Conservation (phyloP, 2,113 vertebrate genomes). For the Leucoraja erinaceus region DNA sequence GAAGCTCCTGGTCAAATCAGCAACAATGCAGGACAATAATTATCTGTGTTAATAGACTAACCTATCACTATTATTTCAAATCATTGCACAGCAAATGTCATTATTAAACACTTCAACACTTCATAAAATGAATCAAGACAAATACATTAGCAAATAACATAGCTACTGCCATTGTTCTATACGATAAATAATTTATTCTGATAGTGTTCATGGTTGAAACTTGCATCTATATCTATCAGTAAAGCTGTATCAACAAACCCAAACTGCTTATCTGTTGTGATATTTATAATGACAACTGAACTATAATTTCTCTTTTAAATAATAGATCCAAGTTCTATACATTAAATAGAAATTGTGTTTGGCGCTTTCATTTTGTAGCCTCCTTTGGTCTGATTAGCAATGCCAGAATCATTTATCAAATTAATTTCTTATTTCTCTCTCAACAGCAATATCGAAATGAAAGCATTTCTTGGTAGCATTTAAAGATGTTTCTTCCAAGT, state of each 20-base stretch:
- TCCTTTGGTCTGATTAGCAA: not conserved
- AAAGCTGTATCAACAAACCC: not conserved
- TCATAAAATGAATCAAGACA: not conserved
- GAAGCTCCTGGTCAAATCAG: slow-evolving; percentile 11
- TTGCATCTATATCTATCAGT: not conserved
- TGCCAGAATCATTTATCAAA: not conserved
- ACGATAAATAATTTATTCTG: not conserved
- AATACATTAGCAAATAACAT: slow-evolving; percentile 3
- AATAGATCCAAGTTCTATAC: not conserved
- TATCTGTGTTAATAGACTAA: slow-evolving; percentile 8
- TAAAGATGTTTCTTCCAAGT: not conserved
- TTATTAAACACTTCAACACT: slow-evolving; percentile 29
- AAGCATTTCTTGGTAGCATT: not conserved
- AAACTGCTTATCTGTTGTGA: not conserved
- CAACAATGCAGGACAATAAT: slow-evolving; percentile 30
- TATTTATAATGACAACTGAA: not conserved
- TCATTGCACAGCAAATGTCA: slow-evolving; percentile 32
- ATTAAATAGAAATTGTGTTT: not conserved
- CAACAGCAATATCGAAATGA: not conserved
- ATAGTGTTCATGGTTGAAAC: not conserved
- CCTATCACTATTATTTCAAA: slow-evolving; percentile 5
- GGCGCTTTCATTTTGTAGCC: not conserved
- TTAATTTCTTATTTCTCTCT: not conserved
- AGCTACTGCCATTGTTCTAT: not conserved
- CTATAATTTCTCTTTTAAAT: not conserved